phyloP scores from a whole-genome alignment of 2,797 vertebrate genomes.

The Oceanodroma leucorhoa region DNA sequence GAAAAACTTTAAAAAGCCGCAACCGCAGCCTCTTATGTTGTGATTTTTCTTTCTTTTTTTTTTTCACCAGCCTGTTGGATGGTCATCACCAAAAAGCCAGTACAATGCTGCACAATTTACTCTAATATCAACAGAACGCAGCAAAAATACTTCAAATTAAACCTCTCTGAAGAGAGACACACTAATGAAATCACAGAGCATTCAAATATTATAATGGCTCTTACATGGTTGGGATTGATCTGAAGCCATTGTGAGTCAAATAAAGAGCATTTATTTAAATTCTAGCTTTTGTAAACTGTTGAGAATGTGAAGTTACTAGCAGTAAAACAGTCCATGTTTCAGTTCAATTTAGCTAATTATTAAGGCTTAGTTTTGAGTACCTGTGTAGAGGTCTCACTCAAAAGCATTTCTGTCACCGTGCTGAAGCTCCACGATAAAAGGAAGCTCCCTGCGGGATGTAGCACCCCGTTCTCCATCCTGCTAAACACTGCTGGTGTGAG shows the following conservation, averaged over 20 bases:
- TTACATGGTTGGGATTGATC: neutral
- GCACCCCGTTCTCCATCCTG: neutral
- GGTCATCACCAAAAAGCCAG: neutral
- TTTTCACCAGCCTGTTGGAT: neutral
- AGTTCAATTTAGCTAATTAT: neutral
- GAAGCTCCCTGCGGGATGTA: neutral
- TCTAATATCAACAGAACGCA: neutral
- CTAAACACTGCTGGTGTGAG: neutral
- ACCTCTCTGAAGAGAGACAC: neutral
- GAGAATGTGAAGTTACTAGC: neutral
- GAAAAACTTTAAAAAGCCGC: neutral
- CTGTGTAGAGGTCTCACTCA: neutral
- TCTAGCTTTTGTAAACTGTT: neutral
- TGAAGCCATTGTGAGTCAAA: neutral
- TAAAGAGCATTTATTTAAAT: neutral
- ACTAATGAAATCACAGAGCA: neutral
- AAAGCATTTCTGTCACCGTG: neutral
- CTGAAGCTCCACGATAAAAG: neutral
- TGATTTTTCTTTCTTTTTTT: neutral
- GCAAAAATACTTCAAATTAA: neutral
- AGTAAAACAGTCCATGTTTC: neutral
- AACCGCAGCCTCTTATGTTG: neutral
- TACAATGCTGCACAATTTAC: neutral
- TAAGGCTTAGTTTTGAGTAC: neutral
- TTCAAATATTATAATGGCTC: neutral